A percentile compares a stretch with the other conserved stretches of the same genome.
Evolutionary conservation across 2,113 vertebrate species (phyloP).

Genomic region (Bagarius yarrelli): DNA sequence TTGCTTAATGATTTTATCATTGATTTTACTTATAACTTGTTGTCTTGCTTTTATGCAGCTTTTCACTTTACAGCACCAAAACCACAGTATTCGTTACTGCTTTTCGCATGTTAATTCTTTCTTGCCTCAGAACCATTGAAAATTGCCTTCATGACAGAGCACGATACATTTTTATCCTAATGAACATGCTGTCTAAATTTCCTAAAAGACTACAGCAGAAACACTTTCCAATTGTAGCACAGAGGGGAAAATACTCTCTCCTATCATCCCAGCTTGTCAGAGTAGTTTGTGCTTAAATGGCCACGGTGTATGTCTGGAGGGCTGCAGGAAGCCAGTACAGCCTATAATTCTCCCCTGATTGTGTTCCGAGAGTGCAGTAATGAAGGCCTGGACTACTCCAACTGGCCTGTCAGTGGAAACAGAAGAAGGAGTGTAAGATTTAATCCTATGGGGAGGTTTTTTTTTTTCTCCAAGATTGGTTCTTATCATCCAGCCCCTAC

Average conservation of each 20-base stretch:
- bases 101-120: background rate
- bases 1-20: slow-evolving; percentile 7
- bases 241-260: slow-evolving; percentile 1
- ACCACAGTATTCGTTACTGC: background rate
- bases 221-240: slow-evolving; percentile 15
- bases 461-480: slow-evolving; percentile 68
- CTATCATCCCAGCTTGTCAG: slow-evolving; percentile 11
- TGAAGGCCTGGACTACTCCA: slow-evolving; percentile 66
- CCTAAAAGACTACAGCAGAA: slow-evolving; percentile 16
- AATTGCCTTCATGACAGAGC: slow-evolving; percentile 16
- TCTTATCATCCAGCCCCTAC: slow-evolving; percentile 68
- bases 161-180: slow-evolving; percentile 16
- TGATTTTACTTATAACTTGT: background rate
- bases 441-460: slow-evolving; percentile 69
- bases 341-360: slow-evolving; percentile 71
- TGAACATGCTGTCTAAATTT: slow-evolving; percentile 22
- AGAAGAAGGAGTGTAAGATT: slow-evolving; percentile 73
- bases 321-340: slow-evolving; percentile 44
- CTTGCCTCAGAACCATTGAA: background rate
- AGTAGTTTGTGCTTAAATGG: slow-evolving; percentile 40
- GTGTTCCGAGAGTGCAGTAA: slow-evolving; percentile 66
- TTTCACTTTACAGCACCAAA: background rate
- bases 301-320: slow-evolving; percentile 37
- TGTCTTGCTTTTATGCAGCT: background rate
- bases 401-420: slow-evolving; percentile 66